Base-by-base conservation (phyloP, 2,797 vertebrate species). In the Gadopsis marmoratus region DNA sequence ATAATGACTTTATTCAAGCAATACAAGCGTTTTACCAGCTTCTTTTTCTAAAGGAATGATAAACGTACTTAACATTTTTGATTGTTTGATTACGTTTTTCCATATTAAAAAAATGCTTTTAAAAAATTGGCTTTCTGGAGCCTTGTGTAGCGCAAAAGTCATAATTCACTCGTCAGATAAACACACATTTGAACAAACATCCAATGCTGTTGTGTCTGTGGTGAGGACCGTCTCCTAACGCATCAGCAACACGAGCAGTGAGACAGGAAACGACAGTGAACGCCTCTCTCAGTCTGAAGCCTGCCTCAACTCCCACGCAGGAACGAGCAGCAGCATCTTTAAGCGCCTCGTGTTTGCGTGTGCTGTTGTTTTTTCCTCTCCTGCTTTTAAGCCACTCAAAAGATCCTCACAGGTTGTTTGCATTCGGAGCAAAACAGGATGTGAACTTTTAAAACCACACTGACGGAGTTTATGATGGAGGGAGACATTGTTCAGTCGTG, bases 391-490 rank as follows among this genome's bases (percentile, higher is more conserved):
- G 61, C 60, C 73, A 14, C 80, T 84, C 71, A n/a, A 3, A 74
- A 61, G 60, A 72, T 85, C 55, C 79, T 79, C 75, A 59, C 80
- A 45, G 78, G 65, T 86, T 71, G 82, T 81, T 89, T 90, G 85
- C 61, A 59, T 92, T 88, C 79, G 78, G 84, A 83, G 81, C 79
- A 94, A 94, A 93, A 93, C 93, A 93, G 93, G 93, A 93, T 84
- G 91, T 92, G 78, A 92, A 83, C 61, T 87, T 91, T 89, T 75
- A 88, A 93, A 81, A 91, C 83, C 90, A 81, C 92, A 91, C 89
- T 84, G 87, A 90, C 89, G 79, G 62, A 54, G 62, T 93, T 91
- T 91, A 92, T 89, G 84, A 82, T 63, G 77, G 54, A 89, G 82
- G 83, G 67, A 86, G 86, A 91, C 89, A 92, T 92, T 92, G 90